Percentiles rank a stretch among this genome's conserved stretches.
Conservation (phyloP, 2,113 vertebrate species). For the Danionella cerebrum region DNA sequence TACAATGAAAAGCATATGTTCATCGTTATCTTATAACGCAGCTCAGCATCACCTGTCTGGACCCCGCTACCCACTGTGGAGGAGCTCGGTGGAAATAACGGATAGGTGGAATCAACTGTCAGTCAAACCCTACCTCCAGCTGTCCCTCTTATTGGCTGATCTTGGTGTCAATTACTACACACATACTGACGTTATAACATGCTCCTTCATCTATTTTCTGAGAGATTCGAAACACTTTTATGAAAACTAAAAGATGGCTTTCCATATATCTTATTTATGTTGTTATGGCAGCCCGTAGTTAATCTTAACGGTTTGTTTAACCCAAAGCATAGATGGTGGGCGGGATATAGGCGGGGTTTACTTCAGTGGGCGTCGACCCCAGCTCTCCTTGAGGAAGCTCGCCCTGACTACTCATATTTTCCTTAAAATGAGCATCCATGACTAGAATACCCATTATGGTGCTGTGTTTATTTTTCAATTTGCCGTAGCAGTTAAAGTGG, state of each 20-base stretch:
- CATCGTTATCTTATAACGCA: too few species aligned
- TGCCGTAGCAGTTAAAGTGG: background rate
- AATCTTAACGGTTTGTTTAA: background rate
- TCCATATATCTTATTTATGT: background rate
- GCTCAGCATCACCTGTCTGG: slow-evolving; percentile 20
- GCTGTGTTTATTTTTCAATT: background rate
- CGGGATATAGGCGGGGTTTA: slow-evolving; percentile 27
- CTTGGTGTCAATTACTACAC: slow-evolving; percentile 39
- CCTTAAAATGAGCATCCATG: slow-evolving; percentile 20
- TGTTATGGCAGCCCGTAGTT: background rate
- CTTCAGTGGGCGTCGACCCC: slow-evolving; percentile 33
- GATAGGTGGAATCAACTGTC: slow-evolving; percentile 6
- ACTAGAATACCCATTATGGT: slow-evolving; percentile 3
- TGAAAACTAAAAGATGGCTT: background rate
- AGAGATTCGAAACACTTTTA: too few species aligned
- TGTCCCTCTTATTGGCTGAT: too few species aligned
- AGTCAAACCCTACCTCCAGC: too few species aligned
- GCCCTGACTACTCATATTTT: slow-evolving; percentile 36
- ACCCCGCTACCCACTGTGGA: background rate
- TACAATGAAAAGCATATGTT: too few species aligned
- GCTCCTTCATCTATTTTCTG: too few species aligned
- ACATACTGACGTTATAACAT: background rate
- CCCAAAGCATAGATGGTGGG: background rate
- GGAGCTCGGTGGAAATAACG: background rate
- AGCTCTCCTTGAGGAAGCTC: slow-evolving; percentile 47